Evolutionary conservation across 2,888 invertebrate genomes (phyloP), one percentile per base, ranked within the genome.

Genomic region (Tetropium fuscum): DNA sequence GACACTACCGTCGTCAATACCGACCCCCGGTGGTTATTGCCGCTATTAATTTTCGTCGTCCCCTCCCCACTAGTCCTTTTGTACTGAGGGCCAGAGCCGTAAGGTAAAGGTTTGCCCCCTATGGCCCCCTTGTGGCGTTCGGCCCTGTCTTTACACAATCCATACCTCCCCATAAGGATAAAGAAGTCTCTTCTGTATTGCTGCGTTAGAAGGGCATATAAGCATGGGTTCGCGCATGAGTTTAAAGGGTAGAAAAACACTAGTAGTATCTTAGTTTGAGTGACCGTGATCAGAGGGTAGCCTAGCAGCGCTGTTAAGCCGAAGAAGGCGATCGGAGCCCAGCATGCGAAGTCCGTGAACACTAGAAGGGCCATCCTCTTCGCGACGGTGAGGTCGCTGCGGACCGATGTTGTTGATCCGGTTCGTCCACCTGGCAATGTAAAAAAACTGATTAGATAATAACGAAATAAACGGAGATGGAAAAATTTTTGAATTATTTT

Each of bases 191-290:
- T 78, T 54, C 88, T 81, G 70, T 88, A 88, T 75, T 88, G 88
- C 68, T 88, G 87, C 1, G 89, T 89, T 58, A 88, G 82, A 57
- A 89, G 83, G 3, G 88, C 89, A 76, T 90, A 90, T 25, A 90
- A 79, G 74, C 88, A 88, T 0, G 90, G 90, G 75, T 90, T 90
- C 59, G 88, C 87, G 74, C 88, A 89, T 1, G 88, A 86, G 78
- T 90, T 90, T 64, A 90, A 81, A 0, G 90, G 90, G 73, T 89
- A 87, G 78, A 90, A 88, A 74, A 89, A 88, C 6, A 90, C 88
- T 61, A 88, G 77, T 3, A 88, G 82, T 51, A 90, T 84, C 72
- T 84, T 84, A 2, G 83, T 81, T 64, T 83, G 81, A 2, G 83
- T 82, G 0, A 84, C 83, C n/a, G 79, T 85, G 48, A 90, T 87